Percentiles rank a stretch among this genome's conserved stretches.
These are phyloP conservation scores for Cerceris rybyensis DNA, from an alignment of 2,888 invertebrate genomes.

Conservation along the genomic window DNA sequence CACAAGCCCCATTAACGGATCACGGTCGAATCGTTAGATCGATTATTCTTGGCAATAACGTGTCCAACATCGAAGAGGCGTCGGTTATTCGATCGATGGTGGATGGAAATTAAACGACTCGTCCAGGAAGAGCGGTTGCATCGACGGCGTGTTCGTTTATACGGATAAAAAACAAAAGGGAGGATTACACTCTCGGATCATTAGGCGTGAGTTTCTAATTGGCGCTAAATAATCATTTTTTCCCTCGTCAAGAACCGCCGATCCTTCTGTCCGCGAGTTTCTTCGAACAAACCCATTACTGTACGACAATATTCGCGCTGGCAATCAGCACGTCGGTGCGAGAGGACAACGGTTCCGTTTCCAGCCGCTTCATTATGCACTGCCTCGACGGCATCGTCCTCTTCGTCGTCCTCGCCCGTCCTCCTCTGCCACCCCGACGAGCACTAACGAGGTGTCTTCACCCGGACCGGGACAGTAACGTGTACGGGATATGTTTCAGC, in stretches of 20 bases:
- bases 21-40: too few relatives aligned
- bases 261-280: slow-evolving; percentile 54
- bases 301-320: slow-evolving; percentile 75
- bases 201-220: slow-evolving; percentile 69
- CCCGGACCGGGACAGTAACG: slow-evolving; percentile 37
- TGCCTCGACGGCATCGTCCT: slow-evolving; percentile 45
- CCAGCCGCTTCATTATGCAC: slow-evolving; percentile 63
- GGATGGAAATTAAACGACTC: slow-evolving; percentile 39
- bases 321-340: slow-evolving; percentile 75
- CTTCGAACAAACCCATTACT: slow-evolving; percentile 71
- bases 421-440: slow-evolving; percentile 17
- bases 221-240: slow-evolving; percentile 77
- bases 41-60: slow-evolving; percentile 1
- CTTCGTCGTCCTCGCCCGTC: slow-evolving; percentile 47
- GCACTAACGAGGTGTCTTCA: slow-evolving; percentile 60
- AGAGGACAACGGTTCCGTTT: slow-evolving; percentile 69
- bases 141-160: slow-evolving; percentile 8
- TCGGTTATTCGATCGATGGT: slow-evolving; percentile 41
- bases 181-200: slow-evolving; percentile 46
- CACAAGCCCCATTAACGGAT: too few relatives aligned
- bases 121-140: slow-evolving; percentile 25
- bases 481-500: slow-evolving; percentile 42
- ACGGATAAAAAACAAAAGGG: slow-evolving; percentile 22
- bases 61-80: slow-evolving; percentile 17
- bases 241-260: slow-evolving; percentile 31